phyloP scores from a whole-genome alignment of 2,797 vertebrate genomes.

The Anableps anableps region DNA sequence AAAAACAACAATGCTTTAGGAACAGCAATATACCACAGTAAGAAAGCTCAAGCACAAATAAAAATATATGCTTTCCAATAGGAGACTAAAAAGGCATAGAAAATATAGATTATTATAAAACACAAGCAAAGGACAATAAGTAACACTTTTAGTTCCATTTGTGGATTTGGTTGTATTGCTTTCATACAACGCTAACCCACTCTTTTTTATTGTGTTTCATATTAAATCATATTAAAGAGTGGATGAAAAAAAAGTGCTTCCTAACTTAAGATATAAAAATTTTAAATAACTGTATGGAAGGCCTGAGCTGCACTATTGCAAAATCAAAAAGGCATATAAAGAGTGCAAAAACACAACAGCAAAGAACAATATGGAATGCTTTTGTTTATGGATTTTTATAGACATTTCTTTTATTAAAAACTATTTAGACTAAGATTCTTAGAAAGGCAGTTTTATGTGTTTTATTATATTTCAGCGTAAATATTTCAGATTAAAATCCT shows the following conservation, averaged over 20 bases:
- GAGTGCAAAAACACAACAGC: background rate
- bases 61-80: background rate
- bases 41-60: background rate
- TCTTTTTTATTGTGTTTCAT: background rate
- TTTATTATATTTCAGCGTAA: background rate
- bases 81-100: background rate
- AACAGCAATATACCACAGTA: too few species aligned
- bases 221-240: background rate
- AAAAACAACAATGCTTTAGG: background rate
- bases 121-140: background rate
- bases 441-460: conserved; percentile 11
- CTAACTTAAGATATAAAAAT: background rate
- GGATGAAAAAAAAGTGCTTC: background rate
- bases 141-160: background rate
- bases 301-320: background rate
- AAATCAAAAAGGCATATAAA: background rate
- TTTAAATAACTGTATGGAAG: background rate
- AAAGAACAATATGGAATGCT: background rate
- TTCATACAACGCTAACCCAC: conserved; percentile 15
- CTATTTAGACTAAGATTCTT: conserved; percentile 15
- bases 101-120: background rate
- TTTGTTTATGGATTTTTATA: background rate
- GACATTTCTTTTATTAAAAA: conserved; percentile 3
- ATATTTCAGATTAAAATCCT: too few species aligned
- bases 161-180: background rate